Evolutionary conservation across 2,113 vertebrate species (phyloP), one percentile per base, ranked within the genome.

Genomic region (Percopsis transmontana): DNA sequence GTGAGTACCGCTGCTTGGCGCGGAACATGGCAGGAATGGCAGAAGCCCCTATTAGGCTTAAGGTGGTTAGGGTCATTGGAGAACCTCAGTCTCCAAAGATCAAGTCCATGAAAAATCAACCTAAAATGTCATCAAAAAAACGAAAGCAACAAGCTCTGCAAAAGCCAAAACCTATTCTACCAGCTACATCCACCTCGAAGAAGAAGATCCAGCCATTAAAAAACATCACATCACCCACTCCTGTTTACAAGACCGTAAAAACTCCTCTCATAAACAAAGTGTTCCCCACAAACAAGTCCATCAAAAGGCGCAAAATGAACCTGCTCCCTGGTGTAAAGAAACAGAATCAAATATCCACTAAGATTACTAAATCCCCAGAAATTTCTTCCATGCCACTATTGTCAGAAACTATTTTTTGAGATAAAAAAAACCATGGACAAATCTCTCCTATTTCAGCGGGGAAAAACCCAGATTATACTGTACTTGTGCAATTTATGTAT

Each of bases 1-100:
- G 97, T 13, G 93, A 96, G 81, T 98, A 97, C 80, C 92, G 92
- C 51, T 98, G 96, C 74, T 94, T 92, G 78, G 96, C 96, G 41
- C 95, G 94, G 80, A 98, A 97, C 61, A 86, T 95, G 87, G 97
- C 94, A 15, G 96, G 95, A 57, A 90, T 77, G 71, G 92, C 95
- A 15, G 96, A 97, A 90, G 95, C 94, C 27, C 89, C 87, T 45
- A 94, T 98, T 40, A 94, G 90, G 18, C 91, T 98, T 77, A 93
- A 90, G 10, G 95, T 98, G 66, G 90, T 94, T 19, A 94, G 95
- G 54, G 61, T 89, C 2, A 84, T 90, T 40, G 91, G 88, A 15
- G 84, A 90, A 6, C 85, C 89, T 0, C 21, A 55, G 18, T 61
- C 82, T n/a, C 84, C 66, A 52, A 83, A 76, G 69, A 65, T 5